phyloP scores from a whole-genome alignment of 2,888 invertebrate genomes.

The Scelioninae gen. 1 region DNA sequence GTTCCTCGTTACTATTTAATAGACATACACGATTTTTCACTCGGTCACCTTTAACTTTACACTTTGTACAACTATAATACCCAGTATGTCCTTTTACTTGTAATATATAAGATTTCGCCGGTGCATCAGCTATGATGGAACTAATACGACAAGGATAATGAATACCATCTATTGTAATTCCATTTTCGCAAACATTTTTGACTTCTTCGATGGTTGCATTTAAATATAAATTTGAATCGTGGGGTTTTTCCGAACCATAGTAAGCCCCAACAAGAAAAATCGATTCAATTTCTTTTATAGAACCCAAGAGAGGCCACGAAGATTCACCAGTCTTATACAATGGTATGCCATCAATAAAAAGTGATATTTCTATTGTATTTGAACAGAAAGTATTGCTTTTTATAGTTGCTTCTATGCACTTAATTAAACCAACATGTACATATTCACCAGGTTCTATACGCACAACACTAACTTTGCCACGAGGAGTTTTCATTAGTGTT shows the following conservation, averaged over 20 bases:
- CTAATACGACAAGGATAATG: slow-evolving; percentile 12
- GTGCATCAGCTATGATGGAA: slow-evolving; percentile 32
- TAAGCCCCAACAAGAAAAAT: slow-evolving; percentile 36
- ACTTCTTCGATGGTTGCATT: slow-evolving; percentile 1
- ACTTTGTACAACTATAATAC: slow-evolving; percentile 41
- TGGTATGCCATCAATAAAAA: slow-evolving; percentile 29
- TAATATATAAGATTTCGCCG: no score
- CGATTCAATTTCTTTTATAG: neutral
- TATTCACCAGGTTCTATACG: slow-evolving; percentile 5
- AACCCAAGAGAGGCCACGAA: slow-evolving; percentile 33
- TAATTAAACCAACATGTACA: slow-evolving; percentile 11
- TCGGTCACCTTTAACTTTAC: slow-evolving; percentile 10
- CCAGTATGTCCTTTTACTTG: slow-evolving; percentile 30
- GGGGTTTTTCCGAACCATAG: slow-evolving; percentile 21
- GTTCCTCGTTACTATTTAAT: neutral
- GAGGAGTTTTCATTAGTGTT: no score
- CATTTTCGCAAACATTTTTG: slow-evolving; percentile 6
- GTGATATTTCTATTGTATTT: neutral
- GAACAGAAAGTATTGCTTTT: neutral
- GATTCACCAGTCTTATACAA: slow-evolving; percentile 15
- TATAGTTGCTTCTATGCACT: neutral
- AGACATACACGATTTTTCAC: neutral
- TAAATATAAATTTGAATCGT: slow-evolving; percentile 1
- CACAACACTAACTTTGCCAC: neutral
- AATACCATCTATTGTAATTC: slow-evolving; percentile 1